Base-by-base conservation (phyloP, 1,140 invertebrate genomes). In the Sarcophaga bullata region DNA sequence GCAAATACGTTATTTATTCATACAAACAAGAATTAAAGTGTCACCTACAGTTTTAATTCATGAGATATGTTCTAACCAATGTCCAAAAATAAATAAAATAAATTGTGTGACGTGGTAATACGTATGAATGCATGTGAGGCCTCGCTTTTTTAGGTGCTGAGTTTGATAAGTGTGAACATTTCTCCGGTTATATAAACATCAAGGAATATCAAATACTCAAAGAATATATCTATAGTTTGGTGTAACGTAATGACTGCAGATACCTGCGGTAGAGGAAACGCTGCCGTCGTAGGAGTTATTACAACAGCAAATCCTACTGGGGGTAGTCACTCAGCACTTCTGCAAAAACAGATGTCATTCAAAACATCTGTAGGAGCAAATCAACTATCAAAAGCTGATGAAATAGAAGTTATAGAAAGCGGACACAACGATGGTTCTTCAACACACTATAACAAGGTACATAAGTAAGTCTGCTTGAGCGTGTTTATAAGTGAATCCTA, bases 321-420 rank as follows among this genome's bases (percentile, higher is more conserved):
- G 6, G 86, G 87, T n/a, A 87, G 86, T 50, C 86, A 87, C 50
- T 86, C 85, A 17, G 86, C 87, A 48, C 81, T 89, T 19, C 83
- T 88, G 8, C 87, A 88, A 58, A 88, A 88, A 58, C 87, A 88
- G 76, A 82, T 88, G 80, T 88, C 87, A 17, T 88, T 88, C 75
- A 88, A 88, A 68, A 88, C 87, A 11, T 86, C 87, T 19, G 86
- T 88, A 58, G 86, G 86, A 49, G 84, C 86, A 7, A 87, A 85
- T 25, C 87, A 87, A 68, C 84, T 86, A 73, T 86, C 86, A 8
- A 88, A 89, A 73, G 78, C 84, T 19, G 87, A 88, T 81, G 87
- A 88, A 68, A 88, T 87, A 73, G 87, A 89, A 84, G 86, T 88
- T 76, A 84, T 89, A 54, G 87, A 88, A 82, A 87, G 85, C 17